Evolutionary conservation across 2,113 vertebrate genomes (phyloP).

Genomic region (Dolichotis patagonum): DNA sequence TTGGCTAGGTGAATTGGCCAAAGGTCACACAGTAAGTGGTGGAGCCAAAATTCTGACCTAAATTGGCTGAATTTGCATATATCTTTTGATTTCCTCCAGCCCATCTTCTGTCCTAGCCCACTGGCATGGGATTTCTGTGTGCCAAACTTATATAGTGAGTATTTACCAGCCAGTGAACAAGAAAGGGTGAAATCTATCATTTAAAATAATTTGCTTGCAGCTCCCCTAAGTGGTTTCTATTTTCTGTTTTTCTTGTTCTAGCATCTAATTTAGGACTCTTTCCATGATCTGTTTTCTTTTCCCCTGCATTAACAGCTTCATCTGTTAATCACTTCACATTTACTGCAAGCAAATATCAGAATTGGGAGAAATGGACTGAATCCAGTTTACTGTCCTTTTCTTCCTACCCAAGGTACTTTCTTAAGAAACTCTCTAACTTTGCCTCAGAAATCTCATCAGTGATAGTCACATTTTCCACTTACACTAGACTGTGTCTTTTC

Average conservation of each 20-base stretch:
- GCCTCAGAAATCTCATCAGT: neutral
- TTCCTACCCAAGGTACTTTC: neutral
- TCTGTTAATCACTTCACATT: constrained; percentile 18
- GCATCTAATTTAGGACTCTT: neutral
- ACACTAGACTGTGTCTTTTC: neutral
- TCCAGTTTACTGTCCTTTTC: neutral
- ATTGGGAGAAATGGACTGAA: neutral
- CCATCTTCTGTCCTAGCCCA: neutral
- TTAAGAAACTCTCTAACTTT: constrained; percentile 4
- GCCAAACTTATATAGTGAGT: constrained; percentile 11
- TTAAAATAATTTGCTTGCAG: constrained; percentile 11
- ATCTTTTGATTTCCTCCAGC: neutral
- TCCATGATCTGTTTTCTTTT: neutral
- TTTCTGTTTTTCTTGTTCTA: constrained; percentile 52
- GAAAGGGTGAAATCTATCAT: neutral
- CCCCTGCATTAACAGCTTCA: neutral
- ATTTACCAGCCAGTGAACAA: neutral
- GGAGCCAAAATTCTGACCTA: neutral
- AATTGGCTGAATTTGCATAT: neutral
- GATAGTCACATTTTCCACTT: constrained; percentile 28
- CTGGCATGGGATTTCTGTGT: neutral
- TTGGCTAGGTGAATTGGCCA: neutral
- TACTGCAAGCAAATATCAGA: constrained; percentile 14
- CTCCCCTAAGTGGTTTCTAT: constrained; percentile 6
- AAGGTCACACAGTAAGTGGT: neutral